Conservation (phyloP, 2,797 vertebrate genomes). For the Chelonia mydas region DNA sequence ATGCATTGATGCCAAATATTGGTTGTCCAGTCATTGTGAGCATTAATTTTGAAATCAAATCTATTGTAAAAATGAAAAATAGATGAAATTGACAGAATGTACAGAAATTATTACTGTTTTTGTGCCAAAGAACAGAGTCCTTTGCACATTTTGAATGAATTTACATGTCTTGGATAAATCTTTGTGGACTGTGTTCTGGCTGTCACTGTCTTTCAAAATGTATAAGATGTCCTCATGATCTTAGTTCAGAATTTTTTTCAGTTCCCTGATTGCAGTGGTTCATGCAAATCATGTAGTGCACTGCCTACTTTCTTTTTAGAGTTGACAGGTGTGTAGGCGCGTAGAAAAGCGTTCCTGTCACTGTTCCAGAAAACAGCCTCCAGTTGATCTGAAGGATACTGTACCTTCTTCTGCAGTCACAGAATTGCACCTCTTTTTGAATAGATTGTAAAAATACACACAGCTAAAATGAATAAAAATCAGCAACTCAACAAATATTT, state of each 20-base stretch:
- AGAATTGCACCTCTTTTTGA: not conserved
- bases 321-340: conserved; percentile 75
- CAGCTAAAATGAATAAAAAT: not conserved
- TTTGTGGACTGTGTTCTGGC: not conserved
- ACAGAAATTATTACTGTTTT: not conserved
- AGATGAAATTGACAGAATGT: fast-evolving
- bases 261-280: conserved; percentile 52
- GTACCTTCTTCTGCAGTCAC: conserved; percentile 56
- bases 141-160: fast-evolving
- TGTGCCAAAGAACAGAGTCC: not conserved
- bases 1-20: not conserved
- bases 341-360: conserved; percentile 70
- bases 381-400: conserved; percentile 55
- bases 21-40: not conserved
- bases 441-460: not conserved
- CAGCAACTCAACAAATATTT: not conserved
- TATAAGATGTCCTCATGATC: conserved; percentile 36
- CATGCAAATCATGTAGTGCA: conserved; percentile 54
- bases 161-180: not conserved
- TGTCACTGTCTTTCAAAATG: conserved; percentile 25
- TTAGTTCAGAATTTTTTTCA: conserved; percentile 21
- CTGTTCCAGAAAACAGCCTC: conserved; percentile 68
- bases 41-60: not conserved
- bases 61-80: not conserved
- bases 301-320: conserved; percentile 63